Conservation (phyloP, 1,140 invertebrate species). For the Tetramorium alpestre region DNA sequence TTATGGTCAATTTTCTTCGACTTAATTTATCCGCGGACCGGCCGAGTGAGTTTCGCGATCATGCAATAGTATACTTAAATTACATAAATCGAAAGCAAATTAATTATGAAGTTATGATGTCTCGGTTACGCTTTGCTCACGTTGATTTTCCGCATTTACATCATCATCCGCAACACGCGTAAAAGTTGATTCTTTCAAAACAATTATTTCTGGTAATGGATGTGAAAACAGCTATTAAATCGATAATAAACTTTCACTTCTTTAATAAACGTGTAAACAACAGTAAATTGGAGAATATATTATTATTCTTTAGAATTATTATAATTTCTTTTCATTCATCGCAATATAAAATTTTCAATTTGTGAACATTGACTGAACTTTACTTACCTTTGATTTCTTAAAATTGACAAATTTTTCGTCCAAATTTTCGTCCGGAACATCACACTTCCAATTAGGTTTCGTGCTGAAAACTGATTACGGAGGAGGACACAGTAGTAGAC, state of each 20-base stretch:
- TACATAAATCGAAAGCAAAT: constrained; percentile 16
- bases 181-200: neutral
- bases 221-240: neutral
- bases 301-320: neutral
- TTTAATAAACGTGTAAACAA: neutral
- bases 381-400: neutral
- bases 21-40: neutral
- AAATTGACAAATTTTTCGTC: neutral
- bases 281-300: neutral
- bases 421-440: neutral
- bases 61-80: neutral
- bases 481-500: neutral
- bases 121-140: neutral
- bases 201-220: neutral
- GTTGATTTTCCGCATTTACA: neutral
- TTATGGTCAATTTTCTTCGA: neutral
- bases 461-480: neutral
- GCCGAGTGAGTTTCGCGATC: constrained; percentile 12
- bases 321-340: neutral
- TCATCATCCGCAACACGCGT: neutral
- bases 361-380: neutral
- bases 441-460: neutral
- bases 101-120: neutral
- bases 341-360: neutral
- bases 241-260: neutral